Evolutionary conservation across 1,140 invertebrate genomes (phyloP).

Genomic region (Diachasmimorpha longicaudata): DNA sequence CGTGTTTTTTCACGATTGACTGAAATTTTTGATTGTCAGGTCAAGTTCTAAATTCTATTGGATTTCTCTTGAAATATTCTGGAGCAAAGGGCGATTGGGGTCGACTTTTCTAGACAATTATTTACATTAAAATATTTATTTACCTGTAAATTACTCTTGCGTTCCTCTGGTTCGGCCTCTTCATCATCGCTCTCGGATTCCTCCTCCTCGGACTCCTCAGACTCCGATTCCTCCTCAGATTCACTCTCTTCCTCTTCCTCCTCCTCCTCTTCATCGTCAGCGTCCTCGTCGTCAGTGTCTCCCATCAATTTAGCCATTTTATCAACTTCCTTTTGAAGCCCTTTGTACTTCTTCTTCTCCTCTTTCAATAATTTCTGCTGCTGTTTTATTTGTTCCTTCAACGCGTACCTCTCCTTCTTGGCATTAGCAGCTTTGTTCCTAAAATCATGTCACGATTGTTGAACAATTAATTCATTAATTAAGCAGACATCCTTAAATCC

Average conservation of each 20-base stretch:
- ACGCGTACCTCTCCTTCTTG: slow-evolving; percentile 75
- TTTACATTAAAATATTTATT: no score
- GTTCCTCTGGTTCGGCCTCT: slow-evolving; percentile 58
- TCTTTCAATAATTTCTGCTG: slow-evolving; percentile 76
- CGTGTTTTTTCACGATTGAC: slow-evolving; percentile 74
- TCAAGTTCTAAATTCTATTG: no score
- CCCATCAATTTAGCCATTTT: slow-evolving; percentile 88
- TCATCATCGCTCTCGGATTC: slow-evolving; percentile 69
- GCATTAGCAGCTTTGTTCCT: slow-evolving; percentile 77
- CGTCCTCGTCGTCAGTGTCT: slow-evolving; percentile 76
- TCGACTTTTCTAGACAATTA: no score
- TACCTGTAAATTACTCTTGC: slow-evolving; percentile 52
- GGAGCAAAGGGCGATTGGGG: no score
- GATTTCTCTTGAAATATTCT: no score
- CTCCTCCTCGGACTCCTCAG: slow-evolving; percentile 69
- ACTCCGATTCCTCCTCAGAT: slow-evolving; percentile 68
- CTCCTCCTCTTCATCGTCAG: slow-evolving; percentile 63
- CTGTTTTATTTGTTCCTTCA: slow-evolving; percentile 82
- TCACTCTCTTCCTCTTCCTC: slow-evolving; percentile 70
- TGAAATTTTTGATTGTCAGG: slow-evolving; percentile 49
- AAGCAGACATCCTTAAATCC: not conserved
- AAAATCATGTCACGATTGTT: not conserved
- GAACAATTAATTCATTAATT: not conserved
- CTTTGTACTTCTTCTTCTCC: slow-evolving; percentile 78
- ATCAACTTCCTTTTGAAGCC: slow-evolving; percentile 84